Conservation (phyloP, 2,888 invertebrate species). For the Rhodophaea formosa region DNA sequence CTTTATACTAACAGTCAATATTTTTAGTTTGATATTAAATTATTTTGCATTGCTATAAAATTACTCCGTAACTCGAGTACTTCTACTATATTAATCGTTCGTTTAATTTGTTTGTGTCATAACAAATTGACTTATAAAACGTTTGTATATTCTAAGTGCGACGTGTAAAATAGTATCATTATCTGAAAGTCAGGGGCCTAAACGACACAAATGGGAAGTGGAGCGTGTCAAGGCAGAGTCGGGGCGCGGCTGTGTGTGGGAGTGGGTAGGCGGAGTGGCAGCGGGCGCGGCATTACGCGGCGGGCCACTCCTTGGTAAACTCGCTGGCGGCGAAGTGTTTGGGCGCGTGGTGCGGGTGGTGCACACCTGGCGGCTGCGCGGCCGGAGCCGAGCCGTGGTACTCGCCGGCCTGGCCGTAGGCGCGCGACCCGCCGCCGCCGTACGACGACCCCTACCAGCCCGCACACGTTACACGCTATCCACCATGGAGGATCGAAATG, state of each 20-base stretch:
- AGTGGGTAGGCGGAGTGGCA: slow-evolving; percentile 21
- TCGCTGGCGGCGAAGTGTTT: slow-evolving; percentile 79
- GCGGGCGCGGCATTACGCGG: slow-evolving; percentile 64
- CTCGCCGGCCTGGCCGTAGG: slow-evolving; percentile 63
- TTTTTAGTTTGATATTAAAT: slow-evolving; percentile 34
- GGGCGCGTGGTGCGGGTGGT: slow-evolving; percentile 79
- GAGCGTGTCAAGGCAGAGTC: slow-evolving; percentile 10
- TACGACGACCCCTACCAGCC: slow-evolving; percentile 74
- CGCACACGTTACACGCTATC: slow-evolving; percentile 33
- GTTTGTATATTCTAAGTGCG: slow-evolving; percentile 19
- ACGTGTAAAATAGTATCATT: slow-evolving; percentile 16
- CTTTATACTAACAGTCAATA: slow-evolving; percentile 42
- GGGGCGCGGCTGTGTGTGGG: slow-evolving; percentile 17
- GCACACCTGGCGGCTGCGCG: slow-evolving; percentile 76
- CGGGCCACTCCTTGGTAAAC: slow-evolving; percentile 81
- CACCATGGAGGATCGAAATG: slow-evolving; percentile 48
- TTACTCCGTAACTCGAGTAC: slow-evolving; percentile 27
- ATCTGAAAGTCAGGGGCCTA: slow-evolving; percentile 12
- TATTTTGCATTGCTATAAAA: slow-evolving; percentile 32
- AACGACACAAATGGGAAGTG: slow-evolving; percentile 12
- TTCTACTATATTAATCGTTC: slow-evolving; percentile 17
- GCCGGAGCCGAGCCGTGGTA: slow-evolving; percentile 68
- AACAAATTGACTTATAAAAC: slow-evolving; percentile 25
- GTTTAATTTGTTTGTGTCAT: slow-evolving; percentile 22
- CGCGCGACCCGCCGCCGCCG: slow-evolving; percentile 73